These are phyloP conservation scores for Oegoconia quadripuncta DNA, from an alignment of 2,888 invertebrate genomes.

Conservation along the genomic window DNA sequence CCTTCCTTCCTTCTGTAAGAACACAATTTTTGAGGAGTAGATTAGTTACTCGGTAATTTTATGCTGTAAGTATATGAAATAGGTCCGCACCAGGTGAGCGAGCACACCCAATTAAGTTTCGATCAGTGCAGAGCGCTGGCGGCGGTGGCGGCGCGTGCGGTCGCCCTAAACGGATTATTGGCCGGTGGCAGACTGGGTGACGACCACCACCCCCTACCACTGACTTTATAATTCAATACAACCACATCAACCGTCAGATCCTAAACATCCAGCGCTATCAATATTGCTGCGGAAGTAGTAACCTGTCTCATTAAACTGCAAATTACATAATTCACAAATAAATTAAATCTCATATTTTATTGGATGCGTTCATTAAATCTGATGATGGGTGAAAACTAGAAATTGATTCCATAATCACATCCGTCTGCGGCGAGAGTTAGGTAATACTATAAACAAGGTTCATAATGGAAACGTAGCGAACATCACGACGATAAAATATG, in stretches of 20 bases:
- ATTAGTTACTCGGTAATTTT: background rate
- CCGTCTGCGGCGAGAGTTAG: constrained; percentile 2
- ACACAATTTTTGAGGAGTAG: too few relatives aligned
- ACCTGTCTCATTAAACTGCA: too few relatives aligned
- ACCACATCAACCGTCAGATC: constrained; percentile 15
- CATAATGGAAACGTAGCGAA: constrained; percentile 4
- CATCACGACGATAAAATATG: constrained; percentile 11
- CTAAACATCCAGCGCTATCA: background rate
- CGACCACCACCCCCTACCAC: constrained; percentile 19
- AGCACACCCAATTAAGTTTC: constrained; percentile 66
- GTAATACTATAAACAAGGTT: constrained; percentile 2
- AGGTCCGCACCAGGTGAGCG: constrained; percentile 41
- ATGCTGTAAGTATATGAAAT: background rate
- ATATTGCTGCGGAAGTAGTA: background rate
- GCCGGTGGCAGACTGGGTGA: constrained; percentile 28
- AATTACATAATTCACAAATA: too few relatives aligned
- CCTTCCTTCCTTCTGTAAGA: too few relatives aligned
- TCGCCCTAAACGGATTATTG: constrained; percentile 65
- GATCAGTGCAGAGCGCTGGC: constrained; percentile 47
- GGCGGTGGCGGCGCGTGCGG: constrained; percentile 49
- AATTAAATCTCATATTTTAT: background rate
- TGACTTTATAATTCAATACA: constrained; percentile 44
- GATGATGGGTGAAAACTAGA: constrained; percentile 3
- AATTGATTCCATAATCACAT: constrained; percentile 2
- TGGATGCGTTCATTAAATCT: background rate